A percentile compares a stretch with the other conserved stretches of the same genome.
Evolutionary conservation across 2,113 vertebrate genomes (phyloP).

Genomic region (Megaceryle torquata): DNA sequence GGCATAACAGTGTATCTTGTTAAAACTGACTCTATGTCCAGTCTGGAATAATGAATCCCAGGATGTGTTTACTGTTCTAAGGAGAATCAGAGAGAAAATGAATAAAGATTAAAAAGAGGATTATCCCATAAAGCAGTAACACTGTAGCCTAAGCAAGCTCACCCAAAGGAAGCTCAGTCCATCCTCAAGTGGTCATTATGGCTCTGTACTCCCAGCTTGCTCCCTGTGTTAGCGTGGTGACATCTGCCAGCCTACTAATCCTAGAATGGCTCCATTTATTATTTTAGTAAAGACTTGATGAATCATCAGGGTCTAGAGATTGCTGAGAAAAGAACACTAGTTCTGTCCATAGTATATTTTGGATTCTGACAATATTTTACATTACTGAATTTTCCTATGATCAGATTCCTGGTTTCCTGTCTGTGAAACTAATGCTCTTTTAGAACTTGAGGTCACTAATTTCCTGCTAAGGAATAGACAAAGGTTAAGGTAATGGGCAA

Average conservation of each 20-base stretch:
- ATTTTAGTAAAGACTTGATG: neutral
- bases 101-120: neutral
- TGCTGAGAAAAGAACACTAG: neutral
- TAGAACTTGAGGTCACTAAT: neutral
- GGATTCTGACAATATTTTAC: neutral
- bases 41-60: neutral
- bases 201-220: neutral
- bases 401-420: neutral
- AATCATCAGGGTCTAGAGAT: neutral
- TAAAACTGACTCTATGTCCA: neutral
- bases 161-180: neutral
- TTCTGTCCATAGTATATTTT: neutral
- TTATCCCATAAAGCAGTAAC: neutral
- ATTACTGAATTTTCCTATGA: neutral
- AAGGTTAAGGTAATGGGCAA: neutral
- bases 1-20: neutral
- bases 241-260: neutral
- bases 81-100: neutral
- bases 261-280: neutral
- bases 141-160: neutral
- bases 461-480: neutral
- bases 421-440: neutral
- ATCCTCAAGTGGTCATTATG: neutral
- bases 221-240: neutral
- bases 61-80: neutral